Percentiles rank a stretch among this genome's conserved stretches.
phyloP scores from a whole-genome alignment of 2,888 invertebrate genomes.

The Augochlorella aurata region DNA sequence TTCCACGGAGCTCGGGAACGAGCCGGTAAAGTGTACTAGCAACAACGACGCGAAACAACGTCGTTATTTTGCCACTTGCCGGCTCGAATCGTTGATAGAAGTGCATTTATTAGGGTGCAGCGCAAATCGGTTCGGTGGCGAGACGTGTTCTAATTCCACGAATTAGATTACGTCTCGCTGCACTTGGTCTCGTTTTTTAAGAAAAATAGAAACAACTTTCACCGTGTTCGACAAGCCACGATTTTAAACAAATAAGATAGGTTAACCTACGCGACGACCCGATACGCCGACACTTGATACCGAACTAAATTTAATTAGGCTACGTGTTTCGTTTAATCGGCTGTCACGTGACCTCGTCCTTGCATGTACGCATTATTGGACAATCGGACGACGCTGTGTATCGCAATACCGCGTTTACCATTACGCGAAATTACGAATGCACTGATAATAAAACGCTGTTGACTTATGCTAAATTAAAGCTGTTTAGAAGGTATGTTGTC shows the following conservation, averaged over 20 bases:
- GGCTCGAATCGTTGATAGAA: constrained; percentile 39
- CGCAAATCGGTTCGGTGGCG: too few species aligned
- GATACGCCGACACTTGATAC: constrained; percentile 26
- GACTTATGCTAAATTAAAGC: background rate
- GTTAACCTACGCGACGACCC: background rate
- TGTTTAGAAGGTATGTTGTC: background rate
- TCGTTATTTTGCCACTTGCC: constrained; percentile 23
- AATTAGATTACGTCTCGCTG: background rate
- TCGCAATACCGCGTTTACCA: background rate
- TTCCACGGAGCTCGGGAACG: background rate
- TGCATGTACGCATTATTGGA: background rate
- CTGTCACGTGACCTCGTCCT: constrained; percentile 5
- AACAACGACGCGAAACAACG: constrained; percentile 18
- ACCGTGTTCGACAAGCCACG: background rate
- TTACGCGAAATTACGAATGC: constrained; percentile 2
- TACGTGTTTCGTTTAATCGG: constrained; percentile 26
- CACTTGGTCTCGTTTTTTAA: background rate
- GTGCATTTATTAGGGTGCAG: constrained; percentile 13
- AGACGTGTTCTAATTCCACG: background rate
- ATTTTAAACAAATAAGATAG: background rate
- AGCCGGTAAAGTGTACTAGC: background rate
- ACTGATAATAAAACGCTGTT: background rate
- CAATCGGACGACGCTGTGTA: background rate
- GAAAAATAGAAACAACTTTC: background rate
- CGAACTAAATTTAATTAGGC: constrained; percentile 37